phyloP scores from a whole-genome alignment of 2,113 vertebrate genomes.

The Polypterus senegalus region DNA sequence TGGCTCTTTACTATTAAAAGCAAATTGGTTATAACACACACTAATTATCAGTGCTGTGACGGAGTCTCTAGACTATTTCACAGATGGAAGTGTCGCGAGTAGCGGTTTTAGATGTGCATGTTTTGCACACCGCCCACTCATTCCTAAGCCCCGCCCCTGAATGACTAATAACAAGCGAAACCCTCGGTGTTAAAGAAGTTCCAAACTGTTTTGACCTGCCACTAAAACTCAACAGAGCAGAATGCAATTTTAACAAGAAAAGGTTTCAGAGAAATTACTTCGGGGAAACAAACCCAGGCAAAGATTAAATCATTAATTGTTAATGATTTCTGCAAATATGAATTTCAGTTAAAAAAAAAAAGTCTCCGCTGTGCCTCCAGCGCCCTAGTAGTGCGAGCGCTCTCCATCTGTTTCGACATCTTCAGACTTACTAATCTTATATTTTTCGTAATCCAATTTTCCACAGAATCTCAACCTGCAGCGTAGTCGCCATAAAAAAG shows the following conservation, averaged over 20 bases:
- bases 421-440: constrained; percentile 3
- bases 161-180: no score
- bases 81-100: no score
- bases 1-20: no score
- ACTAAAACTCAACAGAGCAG: neutral
- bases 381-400: neutral
- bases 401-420: neutral
- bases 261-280: constrained; percentile 5
- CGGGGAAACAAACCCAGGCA: constrained; percentile 1
- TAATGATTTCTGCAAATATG: constrained; percentile 1
- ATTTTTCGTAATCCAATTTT: constrained; percentile 5
- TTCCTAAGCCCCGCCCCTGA: no score
- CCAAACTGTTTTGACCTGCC: no score
- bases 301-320: constrained; percentile 8
- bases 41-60: no score
- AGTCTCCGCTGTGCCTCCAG: neutral
- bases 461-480: neutral
- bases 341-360: neutral
- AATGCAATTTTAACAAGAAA: constrained; percentile 2
- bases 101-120: no score
- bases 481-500: neutral
- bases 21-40: no score
- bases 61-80: no score
- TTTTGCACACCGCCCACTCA: no score
- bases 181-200: no score